phyloP scores from a whole-genome alignment of 2,888 invertebrate genomes.

The Ecliptopera silaceata region DNA sequence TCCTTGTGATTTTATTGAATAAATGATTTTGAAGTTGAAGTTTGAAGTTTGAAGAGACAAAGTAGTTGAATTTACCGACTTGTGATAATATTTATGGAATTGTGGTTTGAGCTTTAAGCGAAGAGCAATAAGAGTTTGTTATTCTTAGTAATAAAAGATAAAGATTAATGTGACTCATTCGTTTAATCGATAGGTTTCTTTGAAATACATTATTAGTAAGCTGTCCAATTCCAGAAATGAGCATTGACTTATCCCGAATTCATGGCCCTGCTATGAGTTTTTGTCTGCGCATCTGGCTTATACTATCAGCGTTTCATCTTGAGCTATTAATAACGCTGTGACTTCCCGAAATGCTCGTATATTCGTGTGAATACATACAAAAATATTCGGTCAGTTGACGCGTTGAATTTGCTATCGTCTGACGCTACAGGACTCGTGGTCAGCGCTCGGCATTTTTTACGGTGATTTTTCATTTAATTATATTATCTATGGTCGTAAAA shows the following conservation, averaged over 20 bases:
- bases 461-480: slow-evolving; percentile 46
- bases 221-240: slow-evolving; percentile 3
- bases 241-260: slow-evolving; percentile 9
- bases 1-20: too few species aligned
- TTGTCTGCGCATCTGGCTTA: slow-evolving; percentile 36
- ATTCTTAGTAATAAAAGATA: background rate
- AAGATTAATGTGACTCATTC: background rate
- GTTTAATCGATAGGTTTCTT: background rate
- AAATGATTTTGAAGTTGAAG: too few species aligned
- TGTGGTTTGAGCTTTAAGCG: too few species aligned
- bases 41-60: background rate
- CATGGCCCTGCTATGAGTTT: slow-evolving; percentile 16
- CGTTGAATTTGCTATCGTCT: slow-evolving; percentile 57
- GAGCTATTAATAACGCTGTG: slow-evolving; percentile 65
- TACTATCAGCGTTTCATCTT: slow-evolving; percentile 32
- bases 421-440: slow-evolving; percentile 67
- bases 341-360: slow-evolving; percentile 67
- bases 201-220: slow-evolving; percentile 3
- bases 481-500: slow-evolving; percentile 13
- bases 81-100: too few species aligned
- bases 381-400: slow-evolving; percentile 60
- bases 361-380: slow-evolving; percentile 55
- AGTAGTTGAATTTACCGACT: background rate
- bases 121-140: too few species aligned
- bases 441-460: slow-evolving; percentile 56